These are phyloP conservation scores for Acomys russatus DNA, from an alignment of 2,797 vertebrate species.

Conservation along the genomic window DNA sequence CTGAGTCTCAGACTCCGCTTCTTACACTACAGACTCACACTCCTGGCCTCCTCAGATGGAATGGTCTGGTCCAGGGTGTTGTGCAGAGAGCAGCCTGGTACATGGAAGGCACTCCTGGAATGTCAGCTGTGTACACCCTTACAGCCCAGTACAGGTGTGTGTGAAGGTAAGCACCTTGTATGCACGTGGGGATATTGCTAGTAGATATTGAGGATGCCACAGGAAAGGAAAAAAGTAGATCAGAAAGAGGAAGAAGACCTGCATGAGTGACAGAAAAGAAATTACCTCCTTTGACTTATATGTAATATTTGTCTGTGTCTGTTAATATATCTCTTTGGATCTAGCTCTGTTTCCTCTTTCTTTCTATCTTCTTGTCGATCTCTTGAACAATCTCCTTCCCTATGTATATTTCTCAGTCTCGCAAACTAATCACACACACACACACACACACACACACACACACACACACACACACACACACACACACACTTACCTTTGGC, in stretches of 20 bases:
- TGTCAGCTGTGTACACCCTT: accelerated
- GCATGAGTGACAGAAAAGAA: not conserved
- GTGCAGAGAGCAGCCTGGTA: not conserved
- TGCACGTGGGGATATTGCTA: too few species aligned
- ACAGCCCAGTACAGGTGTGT: accelerated
- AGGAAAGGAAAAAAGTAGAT: not conserved
- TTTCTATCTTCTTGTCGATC: not conserved
- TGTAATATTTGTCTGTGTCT: not conserved
- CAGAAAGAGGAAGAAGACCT: not conserved
- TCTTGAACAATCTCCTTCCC: not conserved
- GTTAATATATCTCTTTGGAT: not conserved
- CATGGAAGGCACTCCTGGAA: accelerated
- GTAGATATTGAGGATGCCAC: not conserved
- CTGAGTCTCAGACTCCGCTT: not conserved
- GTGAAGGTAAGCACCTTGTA: accelerated
- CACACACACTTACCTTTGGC: not conserved
- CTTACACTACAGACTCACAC: not conserved
- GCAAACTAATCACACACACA: not conserved
- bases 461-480: not conserved
- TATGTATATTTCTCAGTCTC: not conserved
- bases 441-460: not conserved
- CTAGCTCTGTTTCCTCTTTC: not conserved
- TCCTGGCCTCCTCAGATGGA: not conserved
- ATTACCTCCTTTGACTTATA: not conserved
- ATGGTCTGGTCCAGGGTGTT: not conserved